Percentiles rank a stretch among this genome's conserved stretches.
phyloP scores from a whole-genome alignment of 2,797 vertebrate species.

The Sarcoramphus papa region DNA sequence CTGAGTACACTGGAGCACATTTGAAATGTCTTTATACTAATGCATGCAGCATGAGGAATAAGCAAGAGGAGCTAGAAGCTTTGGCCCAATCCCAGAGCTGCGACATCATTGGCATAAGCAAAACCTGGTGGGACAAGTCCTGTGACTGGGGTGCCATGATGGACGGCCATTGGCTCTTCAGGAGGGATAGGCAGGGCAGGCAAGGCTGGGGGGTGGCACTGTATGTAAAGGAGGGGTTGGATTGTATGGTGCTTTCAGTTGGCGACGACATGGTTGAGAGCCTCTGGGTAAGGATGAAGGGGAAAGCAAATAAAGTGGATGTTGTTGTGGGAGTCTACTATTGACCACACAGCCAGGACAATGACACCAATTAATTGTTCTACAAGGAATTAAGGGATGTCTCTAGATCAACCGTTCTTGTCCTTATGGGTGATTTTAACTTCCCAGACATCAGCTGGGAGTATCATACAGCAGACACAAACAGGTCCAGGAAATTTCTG shows the following conservation, averaged over 20 bases:
- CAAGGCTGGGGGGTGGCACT: not conserved
- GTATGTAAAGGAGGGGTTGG: not conserved
- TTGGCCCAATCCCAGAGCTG: not conserved
- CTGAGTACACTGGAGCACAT: not conserved
- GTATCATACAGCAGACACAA: not conserved
- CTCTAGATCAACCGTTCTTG: not conserved
- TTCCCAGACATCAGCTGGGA: not conserved
- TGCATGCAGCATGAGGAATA: not conserved
- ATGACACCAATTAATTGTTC: not conserved
- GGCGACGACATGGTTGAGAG: accelerated
- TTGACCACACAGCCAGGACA: not conserved
- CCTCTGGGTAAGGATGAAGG: not conserved
- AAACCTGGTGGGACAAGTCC: not conserved
- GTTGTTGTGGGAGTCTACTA: not conserved
- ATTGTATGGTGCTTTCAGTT: not conserved
- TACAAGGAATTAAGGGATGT: not conserved
- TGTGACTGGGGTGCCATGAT: not conserved
- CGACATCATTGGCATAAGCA: not conserved
- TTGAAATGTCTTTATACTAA: not conserved
- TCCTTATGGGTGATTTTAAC: not conserved
- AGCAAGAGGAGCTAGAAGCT: not conserved
- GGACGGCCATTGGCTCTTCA: not conserved
- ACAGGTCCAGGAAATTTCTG: not conserved
- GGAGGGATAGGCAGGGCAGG: no score
- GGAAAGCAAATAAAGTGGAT: not conserved